Base-by-base conservation (phyloP, 30 jellyfish, hydroid and myxozoan genomes). In the Phacellophora camtschatica region DNA sequence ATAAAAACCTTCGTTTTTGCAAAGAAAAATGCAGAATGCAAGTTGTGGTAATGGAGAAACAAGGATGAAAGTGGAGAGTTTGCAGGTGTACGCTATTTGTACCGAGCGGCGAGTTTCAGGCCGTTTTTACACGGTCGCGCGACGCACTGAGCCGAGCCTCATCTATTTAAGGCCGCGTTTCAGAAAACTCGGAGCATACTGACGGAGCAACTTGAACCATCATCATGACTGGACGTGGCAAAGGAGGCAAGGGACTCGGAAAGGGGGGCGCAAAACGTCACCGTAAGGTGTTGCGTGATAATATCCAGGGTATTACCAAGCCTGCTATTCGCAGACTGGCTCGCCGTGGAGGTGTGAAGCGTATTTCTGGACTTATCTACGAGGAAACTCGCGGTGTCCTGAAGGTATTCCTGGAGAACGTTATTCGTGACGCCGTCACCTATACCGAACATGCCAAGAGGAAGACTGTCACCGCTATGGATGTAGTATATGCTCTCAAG, bases 161-260 rank as follows among this genome's bases (percentile, higher is more conserved):
- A n/a, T n/a, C n/a, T n/a, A n/a, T n/a, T n/a, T n/a, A n/a, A n/a
- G n/a, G n/a, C n/a, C n/a, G n/a, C n/a, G n/a, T n/a, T n/a, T n/a
- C n/a, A n/a, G n/a, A n/a, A n/a, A n/a, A n/a, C n/a, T n/a, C n/a
- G n/a, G n/a, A n/a, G n/a, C n/a, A n/a, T n/a, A n/a, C n/a, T n/a
- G n/a, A n/a, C n/a, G n/a, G n/a, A n/a, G n/a, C n/a, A n/a, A n/a
- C n/a, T n/a, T n/a, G n/a, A n/a, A n/a, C n/a, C n/a, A n/a, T 16
- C 48, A 83, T 58, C 16, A 88, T 88, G 95, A 43, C 97, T 46
- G 96, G 97, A 29, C 95, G 97, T 2, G 97, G 97, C 3, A 90
- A 90, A 90, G 96, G 97, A 11, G 97, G 97, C 25, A 90, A 90
- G 58, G 97, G 97, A 20, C 91, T 90, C 63, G 96, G 97, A 57